Evolutionary conservation across 2,888 invertebrate genomes (phyloP), one percentile per base, ranked within the genome.

Genomic region (Apoda limacodes): DNA sequence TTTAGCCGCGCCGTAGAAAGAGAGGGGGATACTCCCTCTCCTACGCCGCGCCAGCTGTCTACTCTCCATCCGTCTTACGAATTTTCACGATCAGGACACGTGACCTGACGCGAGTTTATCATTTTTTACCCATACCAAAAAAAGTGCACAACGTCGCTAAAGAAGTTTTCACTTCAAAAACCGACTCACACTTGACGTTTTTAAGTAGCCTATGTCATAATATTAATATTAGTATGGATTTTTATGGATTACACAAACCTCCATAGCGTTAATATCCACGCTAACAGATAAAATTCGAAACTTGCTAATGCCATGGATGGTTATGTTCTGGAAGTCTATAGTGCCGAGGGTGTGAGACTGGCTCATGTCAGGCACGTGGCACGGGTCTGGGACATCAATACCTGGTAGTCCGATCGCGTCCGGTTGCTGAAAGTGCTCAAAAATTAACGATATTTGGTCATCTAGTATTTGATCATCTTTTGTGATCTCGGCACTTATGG

Each of bases 381-480:
- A 86, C 0, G 95, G 94, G 55, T 94, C 93, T 1, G 90, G 90
- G 29, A 94, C 83, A 1, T 88, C 85, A 0, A 85, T 87, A 1
- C 89, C 89, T 0, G 93, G 93, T n/a, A 93, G 57, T 4, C 92
- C 92, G 4, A 90, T 74, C 0, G 92, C 92, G 61, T 93, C 89
- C 9, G 86, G 82, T 52, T 92, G 86, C 60, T 93, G 90, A 63
- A 88, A 93, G 56, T 93, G 92, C 34, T 89, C 87, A 21, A 94
- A 54, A 5, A 92, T 74, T 5, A 82, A 76, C 25, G 87, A 72
- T 24, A 93, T 83, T n/a, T n/a, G n/a, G n/a, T n/a, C n/a, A n/a
- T n/a, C n/a, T n/a, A n/a, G n/a, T n/a, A n/a, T n/a, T n/a, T n/a
- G n/a, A n/a, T n/a, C n/a, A n/a, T n/a, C n/a, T n/a, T n/a, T n/a